These are phyloP conservation scores for Brachypodius melanocephalos DNA, from an alignment of 2,113 vertebrate genomes.

Conservation along the genomic window DNA sequence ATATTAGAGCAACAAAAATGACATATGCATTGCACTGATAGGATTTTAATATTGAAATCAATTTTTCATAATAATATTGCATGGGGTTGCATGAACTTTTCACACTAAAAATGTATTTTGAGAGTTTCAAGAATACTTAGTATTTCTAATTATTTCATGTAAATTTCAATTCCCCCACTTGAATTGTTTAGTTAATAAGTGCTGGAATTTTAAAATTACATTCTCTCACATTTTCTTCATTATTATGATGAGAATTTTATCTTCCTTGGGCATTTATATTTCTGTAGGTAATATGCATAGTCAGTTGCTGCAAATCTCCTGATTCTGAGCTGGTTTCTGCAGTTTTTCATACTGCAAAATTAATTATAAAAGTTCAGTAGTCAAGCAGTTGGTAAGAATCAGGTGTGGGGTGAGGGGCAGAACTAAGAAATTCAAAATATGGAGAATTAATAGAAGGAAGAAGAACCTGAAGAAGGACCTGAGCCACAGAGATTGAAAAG, in stretches of 20 bases:
- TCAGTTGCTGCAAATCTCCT: constrained; percentile 23
- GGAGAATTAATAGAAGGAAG: not conserved
- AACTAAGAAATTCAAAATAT: not conserved
- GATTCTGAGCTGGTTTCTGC: constrained; percentile 50
- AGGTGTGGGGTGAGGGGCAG: not conserved
- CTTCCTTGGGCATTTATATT: constrained; percentile 65
- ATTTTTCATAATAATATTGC: constrained; percentile 65
- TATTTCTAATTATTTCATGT: constrained; percentile 70
- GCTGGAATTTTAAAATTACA: constrained; percentile 60
- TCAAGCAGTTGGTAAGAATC: constrained; percentile 23
- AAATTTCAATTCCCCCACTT: constrained; percentile 59
- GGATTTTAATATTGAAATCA: constrained; percentile 62
- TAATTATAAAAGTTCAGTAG: constrained; percentile 53
- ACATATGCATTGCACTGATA: constrained; percentile 69
- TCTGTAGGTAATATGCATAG: constrained; percentile 62
- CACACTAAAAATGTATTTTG: constrained; percentile 62
- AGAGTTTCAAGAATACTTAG: constrained; percentile 58
- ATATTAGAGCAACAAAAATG: constrained; percentile 59
- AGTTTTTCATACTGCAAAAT: constrained; percentile 48
- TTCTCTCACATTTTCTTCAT: constrained; percentile 52
- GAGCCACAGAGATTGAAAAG: not conserved
- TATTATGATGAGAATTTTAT: constrained; percentile 57
- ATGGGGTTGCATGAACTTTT: constrained; percentile 65
- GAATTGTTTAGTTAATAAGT: constrained; percentile 66
- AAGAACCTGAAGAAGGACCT: not conserved